These are phyloP conservation scores for Sesamia inferens DNA, from an alignment of 2,888 invertebrate species.

Conservation along the genomic window DNA sequence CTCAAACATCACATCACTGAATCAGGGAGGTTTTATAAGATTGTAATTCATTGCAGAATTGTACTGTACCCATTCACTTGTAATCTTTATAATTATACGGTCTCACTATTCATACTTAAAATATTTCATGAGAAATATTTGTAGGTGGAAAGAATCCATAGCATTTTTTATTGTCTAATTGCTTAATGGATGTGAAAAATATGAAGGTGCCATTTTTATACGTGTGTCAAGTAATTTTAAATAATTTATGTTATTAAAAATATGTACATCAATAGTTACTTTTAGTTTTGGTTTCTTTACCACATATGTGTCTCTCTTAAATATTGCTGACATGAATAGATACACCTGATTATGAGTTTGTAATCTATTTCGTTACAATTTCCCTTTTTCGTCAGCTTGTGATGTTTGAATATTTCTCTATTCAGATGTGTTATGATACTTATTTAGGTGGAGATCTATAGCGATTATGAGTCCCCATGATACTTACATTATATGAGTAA, in stretches of 20 bases:
- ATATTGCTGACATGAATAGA: not conserved
- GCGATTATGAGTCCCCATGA: slow-evolving; percentile 58
- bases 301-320: not conserved
- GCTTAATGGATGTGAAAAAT: not conserved
- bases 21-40: not conserved
- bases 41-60: not conserved
- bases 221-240: not conserved
- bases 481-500: slow-evolving; percentile 64
- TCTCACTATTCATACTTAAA: not conserved
- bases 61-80: not conserved
- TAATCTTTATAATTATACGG: not conserved
- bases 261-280: not conserved
- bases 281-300: not conserved
- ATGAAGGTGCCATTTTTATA: not conserved
- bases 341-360: not conserved
- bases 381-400: slow-evolving; percentile 12
- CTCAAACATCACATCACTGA: slow-evolving; percentile 41
- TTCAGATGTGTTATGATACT: slow-evolving; percentile 75
- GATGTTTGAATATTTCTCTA: slow-evolving; percentile 47
- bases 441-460: slow-evolving; percentile 63
- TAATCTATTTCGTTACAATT: not conserved
- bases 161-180: too few species aligned
- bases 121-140: too few species aligned
- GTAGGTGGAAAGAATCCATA: too few species aligned
- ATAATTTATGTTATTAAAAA: not conserved